phyloP scores from a whole-genome alignment of 2,797 vertebrate species.

The Sebastes diaconus region DNA sequence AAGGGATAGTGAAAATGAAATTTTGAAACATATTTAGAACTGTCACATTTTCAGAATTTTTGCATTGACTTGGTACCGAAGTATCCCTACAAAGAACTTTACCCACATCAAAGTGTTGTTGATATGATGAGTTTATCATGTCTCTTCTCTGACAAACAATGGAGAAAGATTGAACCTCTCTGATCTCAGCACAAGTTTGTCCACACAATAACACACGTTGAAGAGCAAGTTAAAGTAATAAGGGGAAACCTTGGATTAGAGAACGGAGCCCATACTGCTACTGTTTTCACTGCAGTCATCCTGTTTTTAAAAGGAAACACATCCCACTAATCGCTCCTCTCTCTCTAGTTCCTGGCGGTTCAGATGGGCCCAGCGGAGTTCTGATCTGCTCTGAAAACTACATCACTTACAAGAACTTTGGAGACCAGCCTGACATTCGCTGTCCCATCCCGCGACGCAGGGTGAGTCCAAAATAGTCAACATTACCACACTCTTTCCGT shows the following conservation, averaged over 20 bases:
- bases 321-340: neutral
- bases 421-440: conserved; percentile 98
- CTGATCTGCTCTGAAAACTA: conserved; percentile 99
- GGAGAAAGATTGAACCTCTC: conserved; percentile 64
- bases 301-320: neutral
- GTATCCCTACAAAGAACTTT: neutral
- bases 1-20: neutral
- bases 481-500: neutral
- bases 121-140: conserved; percentile 64
- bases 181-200: conserved; percentile 35
- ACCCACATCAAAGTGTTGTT: neutral
- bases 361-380: conserved; percentile 97
- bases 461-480: conserved; percentile 78
- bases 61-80: too few relatives aligned
- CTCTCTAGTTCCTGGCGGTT: conserved; percentile 92
- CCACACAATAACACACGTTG: too few relatives aligned
- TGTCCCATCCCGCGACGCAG: conserved; percentile 97
- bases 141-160: conserved; percentile 75
- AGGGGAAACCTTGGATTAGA: neutral
- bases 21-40: neutral
- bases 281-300: neutral
- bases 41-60: too few relatives aligned
- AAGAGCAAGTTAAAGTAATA: neutral
- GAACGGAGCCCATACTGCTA: neutral
- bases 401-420: conserved; percentile 99